Conservation (phyloP, 2,888 invertebrate species). For the Drosophila rellima region DNA sequence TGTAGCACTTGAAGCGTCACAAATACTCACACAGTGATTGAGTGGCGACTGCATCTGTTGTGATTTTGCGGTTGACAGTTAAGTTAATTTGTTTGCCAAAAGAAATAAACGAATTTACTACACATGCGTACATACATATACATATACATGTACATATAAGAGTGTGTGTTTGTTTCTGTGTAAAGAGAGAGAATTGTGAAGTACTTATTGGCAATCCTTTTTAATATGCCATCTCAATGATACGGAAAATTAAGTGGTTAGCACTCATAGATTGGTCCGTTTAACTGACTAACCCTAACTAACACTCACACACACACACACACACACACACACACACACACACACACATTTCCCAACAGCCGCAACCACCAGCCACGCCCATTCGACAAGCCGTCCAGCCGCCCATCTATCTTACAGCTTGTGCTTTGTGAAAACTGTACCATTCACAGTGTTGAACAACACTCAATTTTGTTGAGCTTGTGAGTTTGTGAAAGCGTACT, state of each 20-base stretch:
- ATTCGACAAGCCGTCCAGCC: background rate
- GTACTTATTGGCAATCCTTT: constrained; percentile 58
- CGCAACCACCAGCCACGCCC: constrained; percentile 4
- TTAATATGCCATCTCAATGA: constrained; percentile 71
- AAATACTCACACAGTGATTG: constrained; percentile 63
- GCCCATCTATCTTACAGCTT: background rate
- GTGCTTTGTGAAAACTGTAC: constrained; percentile 40
- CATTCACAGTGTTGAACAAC: background rate
- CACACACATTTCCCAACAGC: background rate
- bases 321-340: background rate
- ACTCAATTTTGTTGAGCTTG: background rate
- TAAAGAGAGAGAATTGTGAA: constrained; percentile 18
- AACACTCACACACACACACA: background rate
- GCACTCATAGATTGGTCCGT: constrained; percentile 46
- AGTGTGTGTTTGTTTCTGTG: background rate
- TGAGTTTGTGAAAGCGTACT: background rate
- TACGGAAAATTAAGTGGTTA: constrained; percentile 77
- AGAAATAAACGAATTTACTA: constrained; percentile 27
- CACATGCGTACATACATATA: background rate
- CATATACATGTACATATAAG: background rate
- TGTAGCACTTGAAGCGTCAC: constrained; percentile 57
- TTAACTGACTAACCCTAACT: constrained; percentile 11
- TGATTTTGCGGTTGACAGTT: constrained; percentile 78
- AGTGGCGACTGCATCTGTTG: constrained; percentile 76
- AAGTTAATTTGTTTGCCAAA: constrained; percentile 69